Percentiles rank a stretch among this genome's conserved stretches.
Conservation (phyloP, 2,797 vertebrate species). For the Malacoraja senta region DNA sequence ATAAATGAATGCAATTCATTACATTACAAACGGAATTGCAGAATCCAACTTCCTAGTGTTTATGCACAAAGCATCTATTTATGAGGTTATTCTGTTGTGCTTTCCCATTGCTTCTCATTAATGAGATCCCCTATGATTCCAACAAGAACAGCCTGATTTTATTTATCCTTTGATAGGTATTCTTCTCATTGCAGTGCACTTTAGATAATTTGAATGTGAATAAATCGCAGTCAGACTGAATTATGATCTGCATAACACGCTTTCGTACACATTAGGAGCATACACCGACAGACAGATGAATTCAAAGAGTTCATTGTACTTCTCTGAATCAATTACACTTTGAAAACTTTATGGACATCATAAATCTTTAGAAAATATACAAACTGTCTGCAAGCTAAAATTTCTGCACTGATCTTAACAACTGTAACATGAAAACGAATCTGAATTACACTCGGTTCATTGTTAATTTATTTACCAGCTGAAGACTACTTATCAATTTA, state of each 20-base stretch:
- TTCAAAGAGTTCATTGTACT: background rate
- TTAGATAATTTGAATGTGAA: conserved; percentile 14
- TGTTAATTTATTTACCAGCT: background rate
- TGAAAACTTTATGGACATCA: background rate
- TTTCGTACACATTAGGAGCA: conserved; percentile 1
- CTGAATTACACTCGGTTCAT: background rate
- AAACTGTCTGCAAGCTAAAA: background rate
- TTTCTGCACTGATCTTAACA: background rate
- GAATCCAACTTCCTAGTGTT: too few species aligned
- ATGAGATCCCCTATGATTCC: background rate
- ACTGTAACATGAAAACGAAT: background rate
- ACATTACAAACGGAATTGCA: background rate
- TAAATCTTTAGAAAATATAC: background rate
- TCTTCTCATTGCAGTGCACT: background rate
- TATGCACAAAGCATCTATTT: background rate
- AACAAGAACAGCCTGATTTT: background rate
- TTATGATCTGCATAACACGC: background rate
- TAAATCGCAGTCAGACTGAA: background rate
- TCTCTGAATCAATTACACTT: conserved; percentile 24
- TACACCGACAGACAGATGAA: background rate
- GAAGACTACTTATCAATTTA: background rate
- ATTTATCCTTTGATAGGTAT: conserved; percentile 25
- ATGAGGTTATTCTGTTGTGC: background rate
- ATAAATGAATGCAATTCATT: background rate
- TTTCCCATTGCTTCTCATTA: background rate